These are phyloP conservation scores for Melieria omissa DNA, from an alignment of 2,888 invertebrate genomes.

Conservation along the genomic window DNA sequence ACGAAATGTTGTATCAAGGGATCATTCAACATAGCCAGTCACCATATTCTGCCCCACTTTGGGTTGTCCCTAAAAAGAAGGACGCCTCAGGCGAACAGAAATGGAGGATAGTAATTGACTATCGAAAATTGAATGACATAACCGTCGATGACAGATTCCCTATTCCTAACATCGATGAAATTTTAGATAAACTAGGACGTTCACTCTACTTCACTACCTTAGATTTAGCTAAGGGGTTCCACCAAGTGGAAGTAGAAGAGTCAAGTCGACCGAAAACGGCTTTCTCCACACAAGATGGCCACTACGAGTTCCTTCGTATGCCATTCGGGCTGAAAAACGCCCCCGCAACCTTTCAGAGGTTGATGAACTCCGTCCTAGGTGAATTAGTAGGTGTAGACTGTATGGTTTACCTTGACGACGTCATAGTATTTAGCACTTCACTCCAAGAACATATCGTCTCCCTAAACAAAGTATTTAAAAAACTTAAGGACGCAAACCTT, in stretches of 20 bases:
- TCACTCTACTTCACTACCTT: slow-evolving; percentile 10
- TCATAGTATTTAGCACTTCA: too few species aligned
- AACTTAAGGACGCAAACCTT: too few species aligned
- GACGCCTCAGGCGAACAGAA: too few species aligned
- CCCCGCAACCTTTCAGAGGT: slow-evolving; percentile 1
- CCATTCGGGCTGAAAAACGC: slow-evolving; percentile 42
- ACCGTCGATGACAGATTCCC: slow-evolving; percentile 14
- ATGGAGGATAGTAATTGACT: neutral
- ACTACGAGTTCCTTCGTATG: slow-evolving; percentile 24
- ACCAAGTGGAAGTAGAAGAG: neutral
- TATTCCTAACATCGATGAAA: slow-evolving; percentile 17
- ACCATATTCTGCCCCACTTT: too few species aligned
- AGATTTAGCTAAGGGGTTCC: slow-evolving; percentile 10
- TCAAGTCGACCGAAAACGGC: neutral
- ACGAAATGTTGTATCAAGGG: too few species aligned
- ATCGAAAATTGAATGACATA: neutral
- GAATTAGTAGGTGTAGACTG: neutral
- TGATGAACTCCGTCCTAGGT: slow-evolving; percentile 3
- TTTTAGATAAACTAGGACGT: slow-evolving; percentile 14
- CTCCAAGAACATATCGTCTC: too few species aligned
- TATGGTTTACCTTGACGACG: too few species aligned
- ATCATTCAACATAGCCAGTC: too few species aligned
- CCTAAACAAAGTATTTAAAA: too few species aligned
- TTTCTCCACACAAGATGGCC: slow-evolving; percentile 12
- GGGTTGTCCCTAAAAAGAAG: too few species aligned